Base-by-base conservation (phyloP, 1,140 invertebrate genomes). In the Chlorops oryzae region DNA sequence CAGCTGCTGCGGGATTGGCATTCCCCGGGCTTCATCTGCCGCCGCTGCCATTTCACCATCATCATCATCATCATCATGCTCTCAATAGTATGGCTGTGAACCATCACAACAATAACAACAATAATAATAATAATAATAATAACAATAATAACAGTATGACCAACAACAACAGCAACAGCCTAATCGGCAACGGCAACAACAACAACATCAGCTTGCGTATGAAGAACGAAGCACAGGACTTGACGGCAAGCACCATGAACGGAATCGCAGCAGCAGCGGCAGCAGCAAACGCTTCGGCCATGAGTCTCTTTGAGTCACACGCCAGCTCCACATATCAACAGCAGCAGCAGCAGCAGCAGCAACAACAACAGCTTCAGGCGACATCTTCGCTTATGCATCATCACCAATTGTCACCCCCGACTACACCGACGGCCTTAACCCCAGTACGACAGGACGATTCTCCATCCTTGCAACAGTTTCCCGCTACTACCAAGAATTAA, bases 1-100 rank as follows among this genome's bases (percentile, higher is more conserved):
- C 74, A 65, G 80, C 76, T 59, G 80, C 69, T 61, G 75, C 48
- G 48, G 70, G 70, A 12, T 32, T 72, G 39, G 63, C 70, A 9
- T 72, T 78, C 3, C 69, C 67, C 2, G 77, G 77, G 0, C 56
- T 81, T 3, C 74, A 75, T 34, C 68, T 81, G 44, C 82, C 83
- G 3, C 77, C 70, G 6, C 56, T 72, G 10, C 67, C 69, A 7
- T 68, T 72, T 15, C 69, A 70, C 44, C 70, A 70, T 53, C 61
- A 62, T 48, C 39, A 42, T 13, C 35, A 35, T 21, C 46, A 47
- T 47, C 46, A 47, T 39, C 27, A 32, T 24, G 38, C 44, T 17
- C 44, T 20, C 5, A 40, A 35, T 5, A 56, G 50, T 9, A 51
- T 47, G 17, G 21, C 5, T 18, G 18, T 35, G 3, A 52, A 48